Evolutionary conservation across 2,888 invertebrate species (phyloP).

Genomic region (Siphlonurus alternatus): DNA sequence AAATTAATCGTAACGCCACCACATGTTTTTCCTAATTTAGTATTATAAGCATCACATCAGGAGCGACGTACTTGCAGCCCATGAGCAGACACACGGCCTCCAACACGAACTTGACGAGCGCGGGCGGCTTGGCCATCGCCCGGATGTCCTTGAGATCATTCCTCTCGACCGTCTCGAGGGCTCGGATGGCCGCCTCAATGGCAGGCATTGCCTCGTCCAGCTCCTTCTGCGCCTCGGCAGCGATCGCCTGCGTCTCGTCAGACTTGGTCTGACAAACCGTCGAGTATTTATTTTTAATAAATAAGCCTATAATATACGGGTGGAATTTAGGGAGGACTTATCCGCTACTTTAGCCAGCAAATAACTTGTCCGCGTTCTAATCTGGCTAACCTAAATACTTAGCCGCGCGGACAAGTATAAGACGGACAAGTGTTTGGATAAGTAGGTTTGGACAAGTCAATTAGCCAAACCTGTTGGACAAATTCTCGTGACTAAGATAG

Average conservation of each 20-base stretch:
- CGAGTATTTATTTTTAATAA: too few relatives aligned
- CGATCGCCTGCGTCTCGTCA: conserved; percentile 61
- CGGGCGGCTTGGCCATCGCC: conserved; percentile 77
- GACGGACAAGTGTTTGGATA: too few relatives aligned
- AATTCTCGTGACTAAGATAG: not conserved
- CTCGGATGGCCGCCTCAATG: conserved; percentile 65
- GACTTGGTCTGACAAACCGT: conserved; percentile 47
- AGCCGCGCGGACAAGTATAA: too few relatives aligned
- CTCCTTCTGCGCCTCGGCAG: conserved; percentile 72
- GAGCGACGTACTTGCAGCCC: conserved; percentile 49
- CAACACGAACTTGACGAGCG: conserved; percentile 76
- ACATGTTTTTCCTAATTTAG: not conserved
- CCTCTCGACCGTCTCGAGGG: conserved; percentile 71
- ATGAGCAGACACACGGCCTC: conserved; percentile 77
- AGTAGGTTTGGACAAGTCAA: too few relatives aligned
- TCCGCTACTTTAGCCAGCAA: too few relatives aligned
- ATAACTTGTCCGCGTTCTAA: not conserved
- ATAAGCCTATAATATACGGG: not conserved
- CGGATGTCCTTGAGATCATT: conserved; percentile 80
- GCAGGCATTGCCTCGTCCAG: conserved; percentile 75
- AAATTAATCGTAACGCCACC: not conserved
- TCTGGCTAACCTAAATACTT: too few relatives aligned
- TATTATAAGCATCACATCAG: not conserved
- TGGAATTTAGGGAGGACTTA: too few relatives aligned
- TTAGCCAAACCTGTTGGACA: too few relatives aligned